These are phyloP conservation scores for Hippoglossus stenolepis DNA, from an alignment of 2,113 vertebrate species.

Conservation along the genomic window DNA sequence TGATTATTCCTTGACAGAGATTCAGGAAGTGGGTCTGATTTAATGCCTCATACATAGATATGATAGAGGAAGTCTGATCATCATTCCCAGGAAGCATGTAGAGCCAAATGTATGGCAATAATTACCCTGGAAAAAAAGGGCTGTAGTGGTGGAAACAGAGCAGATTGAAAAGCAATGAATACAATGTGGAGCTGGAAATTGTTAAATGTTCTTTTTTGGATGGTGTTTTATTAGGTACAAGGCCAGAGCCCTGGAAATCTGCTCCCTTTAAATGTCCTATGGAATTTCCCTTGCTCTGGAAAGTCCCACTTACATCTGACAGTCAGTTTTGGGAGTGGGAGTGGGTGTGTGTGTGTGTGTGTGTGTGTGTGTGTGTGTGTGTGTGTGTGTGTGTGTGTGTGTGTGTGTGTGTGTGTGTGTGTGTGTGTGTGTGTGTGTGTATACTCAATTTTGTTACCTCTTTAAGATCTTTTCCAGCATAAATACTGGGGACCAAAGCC, in stretches of 20 bases:
- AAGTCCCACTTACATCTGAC: constrained; percentile 25
- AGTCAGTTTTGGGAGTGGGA: constrained; percentile 6
- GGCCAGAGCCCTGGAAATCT: constrained; percentile 66
- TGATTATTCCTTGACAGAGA: neutral
- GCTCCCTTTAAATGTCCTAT: constrained; percentile 58
- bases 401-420: no score
- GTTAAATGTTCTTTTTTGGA: constrained; percentile 52
- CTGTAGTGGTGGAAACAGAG: constrained; percentile 37
- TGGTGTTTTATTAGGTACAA: constrained; percentile 69
- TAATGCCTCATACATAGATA: constrained; percentile 1
- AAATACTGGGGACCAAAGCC: neutral
- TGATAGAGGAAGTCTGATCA: constrained; percentile 26
- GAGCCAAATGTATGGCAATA: constrained; percentile 26
- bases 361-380: no score
- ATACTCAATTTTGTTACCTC: neutral
- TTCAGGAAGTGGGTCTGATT: constrained; percentile 1
- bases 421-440: neutral
- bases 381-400: no score
- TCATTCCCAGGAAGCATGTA: constrained; percentile 21
- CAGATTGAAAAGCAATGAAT: constrained; percentile 60
- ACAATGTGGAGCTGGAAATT: constrained; percentile 45
- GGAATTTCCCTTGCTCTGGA: constrained; percentile 67
- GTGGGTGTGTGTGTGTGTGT: constrained; percentile 9
- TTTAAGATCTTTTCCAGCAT: neutral
- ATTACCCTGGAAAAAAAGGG: constrained; percentile 23